Conservation (phyloP, 2,113 vertebrate species). For the Girardinichthys multiradiatus region DNA sequence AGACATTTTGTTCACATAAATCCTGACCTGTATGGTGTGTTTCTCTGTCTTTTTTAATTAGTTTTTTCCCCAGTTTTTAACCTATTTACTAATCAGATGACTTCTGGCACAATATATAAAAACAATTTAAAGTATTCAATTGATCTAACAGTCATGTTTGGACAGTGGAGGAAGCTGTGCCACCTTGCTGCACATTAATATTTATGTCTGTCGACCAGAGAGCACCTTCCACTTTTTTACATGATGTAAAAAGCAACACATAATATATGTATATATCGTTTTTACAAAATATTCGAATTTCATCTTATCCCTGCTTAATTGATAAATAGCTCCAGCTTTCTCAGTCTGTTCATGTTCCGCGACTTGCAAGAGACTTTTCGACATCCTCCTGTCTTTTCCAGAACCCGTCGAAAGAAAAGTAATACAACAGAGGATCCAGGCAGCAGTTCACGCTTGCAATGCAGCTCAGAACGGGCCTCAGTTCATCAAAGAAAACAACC, state of each 20-base stretch:
- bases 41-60: not conserved
- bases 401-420: slow-evolving; percentile 73
- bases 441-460: slow-evolving; percentile 71
- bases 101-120: not conserved
- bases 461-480: slow-evolving; percentile 2
- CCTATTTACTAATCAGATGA: too few species aligned
- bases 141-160: too few species aligned
- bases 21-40: not conserved
- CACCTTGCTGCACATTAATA: too few species aligned
- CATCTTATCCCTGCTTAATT: not conserved
- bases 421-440: slow-evolving; percentile 72
- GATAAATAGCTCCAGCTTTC: not conserved
- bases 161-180: too few species aligned
- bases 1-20: not conserved
- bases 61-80: not conserved
- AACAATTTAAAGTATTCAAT: not conserved
- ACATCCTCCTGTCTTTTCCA: slow-evolving; percentile 60
- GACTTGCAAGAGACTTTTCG: not conserved
- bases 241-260: not conserved
- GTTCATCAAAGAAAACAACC: not conserved
- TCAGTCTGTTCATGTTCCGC: not conserved
- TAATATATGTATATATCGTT: not conserved
- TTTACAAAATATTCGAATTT: not conserved
- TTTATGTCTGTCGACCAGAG: too few species aligned
- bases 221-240: slow-evolving; percentile 1